A percentile compares a stretch with the other conserved stretches of the same genome.
Conservation (phyloP, 53 echinoderm and acorn worm genomes). For the Arbacia lixula region DNA sequence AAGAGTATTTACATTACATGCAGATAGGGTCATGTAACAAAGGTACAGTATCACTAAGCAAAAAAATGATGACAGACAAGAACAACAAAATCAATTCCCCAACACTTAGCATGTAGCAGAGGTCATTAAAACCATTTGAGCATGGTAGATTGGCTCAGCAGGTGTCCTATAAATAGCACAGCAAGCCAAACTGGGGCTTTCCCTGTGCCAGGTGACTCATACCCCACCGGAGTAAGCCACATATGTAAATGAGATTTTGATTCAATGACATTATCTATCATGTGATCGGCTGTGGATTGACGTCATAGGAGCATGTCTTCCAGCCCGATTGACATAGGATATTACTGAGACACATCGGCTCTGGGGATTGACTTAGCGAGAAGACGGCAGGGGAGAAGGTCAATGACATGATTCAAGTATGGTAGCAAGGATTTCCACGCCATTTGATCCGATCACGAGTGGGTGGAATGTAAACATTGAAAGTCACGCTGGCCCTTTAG, state of each 20-base stretch:
- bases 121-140: slow-evolving; percentile 62
- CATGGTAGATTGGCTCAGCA: slow-evolving; percentile 55
- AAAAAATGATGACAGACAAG: too few species aligned
- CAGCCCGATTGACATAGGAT: slow-evolving; percentile 60
- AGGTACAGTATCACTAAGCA: too few species aligned
- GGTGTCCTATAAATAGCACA: slow-evolving; percentile 53
- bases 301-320: slow-evolving; percentile 62
- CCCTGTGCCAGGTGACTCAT: slow-evolving; percentile 59
- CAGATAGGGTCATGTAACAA: too few species aligned
- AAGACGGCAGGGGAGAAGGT: slow-evolving; percentile 41
- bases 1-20: too few species aligned
- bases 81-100: slow-evolving; percentile 32
- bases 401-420: slow-evolving; percentile 50
- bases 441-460: slow-evolving; percentile 34
- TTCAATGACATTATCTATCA: slow-evolving; percentile 65
- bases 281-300: slow-evolving; percentile 59
- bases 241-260: slow-evolving; percentile 66
- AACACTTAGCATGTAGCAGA: slow-evolving; percentile 44
- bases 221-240: slow-evolving; percentile 52
- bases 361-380: slow-evolving; percentile 59
- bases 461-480: slow-evolving; percentile 54
- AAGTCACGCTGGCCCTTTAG: slow-evolving; percentile 9
- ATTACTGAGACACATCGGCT: slow-evolving; percentile 57
- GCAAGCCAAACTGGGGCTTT: slow-evolving; percentile 40
- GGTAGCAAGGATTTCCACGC: slow-evolving; percentile 35